phyloP scores from a whole-genome alignment of 2,888 invertebrate species.

The Brachynemurus nebulosus region DNA sequence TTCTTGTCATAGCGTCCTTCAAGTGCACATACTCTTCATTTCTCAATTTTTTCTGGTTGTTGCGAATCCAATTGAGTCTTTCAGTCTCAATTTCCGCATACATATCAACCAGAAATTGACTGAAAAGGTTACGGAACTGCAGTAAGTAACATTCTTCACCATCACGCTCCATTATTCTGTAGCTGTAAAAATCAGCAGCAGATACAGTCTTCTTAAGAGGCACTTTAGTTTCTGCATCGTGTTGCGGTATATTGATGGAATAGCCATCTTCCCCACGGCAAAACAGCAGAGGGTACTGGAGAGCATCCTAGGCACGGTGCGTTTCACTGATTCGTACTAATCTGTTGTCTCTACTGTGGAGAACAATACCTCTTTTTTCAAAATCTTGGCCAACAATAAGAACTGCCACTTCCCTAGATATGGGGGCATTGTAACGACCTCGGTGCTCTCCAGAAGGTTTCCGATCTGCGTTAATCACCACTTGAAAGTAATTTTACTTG shows the following conservation, averaged over 20 bases:
- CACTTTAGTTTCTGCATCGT: constrained; percentile 8
- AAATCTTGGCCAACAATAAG: not conserved
- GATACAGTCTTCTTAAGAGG: constrained; percentile 11
- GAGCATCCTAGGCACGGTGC: constrained; percentile 19
- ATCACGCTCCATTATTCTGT: constrained; percentile 14
- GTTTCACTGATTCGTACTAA: constrained; percentile 13
- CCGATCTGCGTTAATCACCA: constrained; percentile 1
- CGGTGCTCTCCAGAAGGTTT: not conserved
- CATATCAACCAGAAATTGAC: constrained; percentile 22
- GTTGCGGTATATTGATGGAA: constrained; percentile 11
- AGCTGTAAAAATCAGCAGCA: constrained; percentile 19
- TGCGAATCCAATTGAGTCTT: constrained; percentile 16
- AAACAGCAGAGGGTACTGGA: constrained; percentile 24
- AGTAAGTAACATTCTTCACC: not conserved
- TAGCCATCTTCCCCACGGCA: constrained; percentile 19
- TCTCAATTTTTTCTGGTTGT: constrained; percentile 19
- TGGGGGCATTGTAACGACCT: not conserved
- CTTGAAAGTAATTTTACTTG: not conserved
- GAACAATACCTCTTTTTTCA: constrained; percentile 4
- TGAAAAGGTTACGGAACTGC: constrained; percentile 16
- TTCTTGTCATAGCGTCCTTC: constrained; percentile 13
- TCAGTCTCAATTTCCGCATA: constrained; percentile 14
- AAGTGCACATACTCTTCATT: constrained; percentile 20
- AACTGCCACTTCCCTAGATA: not conserved
- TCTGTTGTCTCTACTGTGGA: not conserved